phyloP scores from a whole-genome alignment of 2,888 invertebrate genomes.

The Eilema griseolum region DNA sequence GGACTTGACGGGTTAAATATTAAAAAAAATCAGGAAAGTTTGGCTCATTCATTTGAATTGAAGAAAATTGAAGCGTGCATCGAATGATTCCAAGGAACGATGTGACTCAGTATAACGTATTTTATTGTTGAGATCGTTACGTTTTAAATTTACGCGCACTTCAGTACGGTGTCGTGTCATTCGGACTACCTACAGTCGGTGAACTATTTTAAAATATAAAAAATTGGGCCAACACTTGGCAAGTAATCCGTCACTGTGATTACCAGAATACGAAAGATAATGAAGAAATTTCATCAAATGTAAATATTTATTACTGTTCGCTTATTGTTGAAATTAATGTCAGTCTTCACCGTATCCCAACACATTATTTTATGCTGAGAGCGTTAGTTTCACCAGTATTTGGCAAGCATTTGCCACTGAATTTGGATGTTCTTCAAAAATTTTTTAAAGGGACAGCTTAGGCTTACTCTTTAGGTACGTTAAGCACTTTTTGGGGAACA shows the following conservation, averaged over 20 bases:
- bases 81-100: conserved; percentile 46
- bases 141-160: conserved; percentile 49
- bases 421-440: neutral
- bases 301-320: neutral
- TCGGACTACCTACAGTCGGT: conserved; percentile 38
- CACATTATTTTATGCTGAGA: neutral
- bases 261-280: conserved; percentile 29
- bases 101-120: conserved; percentile 47
- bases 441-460: no score
- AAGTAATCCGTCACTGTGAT: conserved; percentile 41
- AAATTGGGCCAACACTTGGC: conserved; percentile 46
- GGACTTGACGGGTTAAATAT: no score
- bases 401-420: conserved; percentile 10
- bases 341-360: no score
- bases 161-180: conserved; percentile 35
- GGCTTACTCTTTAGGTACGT: no score
- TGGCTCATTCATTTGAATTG: conserved; percentile 33
- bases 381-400: neutral
- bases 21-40: conserved; percentile 38
- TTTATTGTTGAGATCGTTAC: conserved; percentile 51
- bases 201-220: conserved; percentile 50
- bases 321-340: neutral
- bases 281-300: conserved; percentile 16
- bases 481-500: no score
- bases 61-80: conserved; percentile 38